Base-by-base conservation (phyloP, 2,888 invertebrate genomes). In the Schizotus pectinicornis region DNA sequence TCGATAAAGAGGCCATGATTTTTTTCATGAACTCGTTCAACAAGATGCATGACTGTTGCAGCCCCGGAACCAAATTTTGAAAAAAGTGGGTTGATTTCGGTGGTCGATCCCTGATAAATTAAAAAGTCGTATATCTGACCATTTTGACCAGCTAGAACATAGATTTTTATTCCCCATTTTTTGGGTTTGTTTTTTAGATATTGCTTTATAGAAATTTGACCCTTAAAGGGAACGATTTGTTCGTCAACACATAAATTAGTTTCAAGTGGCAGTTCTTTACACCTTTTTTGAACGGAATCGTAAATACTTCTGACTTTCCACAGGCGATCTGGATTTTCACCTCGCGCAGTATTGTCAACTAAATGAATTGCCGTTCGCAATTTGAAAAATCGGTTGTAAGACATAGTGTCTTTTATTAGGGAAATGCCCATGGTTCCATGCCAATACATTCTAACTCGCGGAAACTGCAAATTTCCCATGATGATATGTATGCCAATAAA, bases 101-200 rank as follows among this genome's bases (percentile, higher is more conserved):
- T 64, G 8, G 62, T 63, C n/a, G 56, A 48, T 7, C 71, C 68
- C 64, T 74, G 74, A 55, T 73, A 74, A 14, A 72, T 61, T 42
- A 74, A 50, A 59, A 73, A 73, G 61, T 75, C 70, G 59, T 68
- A 74, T 7, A 64, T 55, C 37, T 63, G 59, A 9, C 70, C 72
- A 59, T 62, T 67, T 65, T 63, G 61, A 32, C 69, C 73, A 59
- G 67, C 68, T n/a, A 74, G 30, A 12, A 67, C 55, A 49, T 56
- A 68, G n/a, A 68, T 52, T 63, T 72, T 70, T 42, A 72, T 63
- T n/a, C 67, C 72, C 71, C 71, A 71, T 9, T 64, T 64, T 38
- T 36, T 47, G 6, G 64, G 62, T 53, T 62, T 62, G 34, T 42
- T 37, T 35, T 61, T 61, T 8, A n/a, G n/a, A n/a, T n/a, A n/a